A percentile compares a stretch with the other conserved stretches of the same genome.
Evolutionary conservation across 2,113 vertebrate species (phyloP).

Genomic region (Sylvilagus bachmani): DNA sequence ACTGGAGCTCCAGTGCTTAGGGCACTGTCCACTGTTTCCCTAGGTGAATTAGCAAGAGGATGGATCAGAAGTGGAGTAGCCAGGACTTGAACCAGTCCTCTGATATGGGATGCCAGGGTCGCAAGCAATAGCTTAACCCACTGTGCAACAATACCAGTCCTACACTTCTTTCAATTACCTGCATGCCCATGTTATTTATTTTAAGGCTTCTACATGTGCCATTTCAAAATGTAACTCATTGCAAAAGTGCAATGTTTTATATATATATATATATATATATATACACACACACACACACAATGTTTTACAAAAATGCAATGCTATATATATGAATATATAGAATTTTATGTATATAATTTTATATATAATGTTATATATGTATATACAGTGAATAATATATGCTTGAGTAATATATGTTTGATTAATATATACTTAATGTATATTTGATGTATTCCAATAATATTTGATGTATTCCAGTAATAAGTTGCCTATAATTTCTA

Average conservation of each 20-base stretch:
- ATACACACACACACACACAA: not conserved
- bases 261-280: not conserved
- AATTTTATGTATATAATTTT: too few relatives aligned
- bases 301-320: not conserved
- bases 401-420: too few relatives aligned
- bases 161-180: too few relatives aligned
- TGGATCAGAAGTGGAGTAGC: too few relatives aligned
- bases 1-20: too few relatives aligned
- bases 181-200: not conserved
- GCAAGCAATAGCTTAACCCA: not conserved
- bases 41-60: too few relatives aligned
- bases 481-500: not conserved
- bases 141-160: not conserved
- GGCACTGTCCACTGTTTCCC: too few relatives aligned
- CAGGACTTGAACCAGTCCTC: too few relatives aligned
- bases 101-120: too few relatives aligned
- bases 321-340: not conserved
- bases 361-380: not conserved
- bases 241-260: not conserved
- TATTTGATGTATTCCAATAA: not conserved
- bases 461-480: not conserved
- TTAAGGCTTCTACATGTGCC: not conserved
- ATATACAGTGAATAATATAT: too few relatives aligned
- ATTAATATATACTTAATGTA: too few relatives aligned
- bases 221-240: not conserved